Base-by-base conservation (phyloP, 2,797 vertebrate genomes). In the Rhodeus uyekii region DNA sequence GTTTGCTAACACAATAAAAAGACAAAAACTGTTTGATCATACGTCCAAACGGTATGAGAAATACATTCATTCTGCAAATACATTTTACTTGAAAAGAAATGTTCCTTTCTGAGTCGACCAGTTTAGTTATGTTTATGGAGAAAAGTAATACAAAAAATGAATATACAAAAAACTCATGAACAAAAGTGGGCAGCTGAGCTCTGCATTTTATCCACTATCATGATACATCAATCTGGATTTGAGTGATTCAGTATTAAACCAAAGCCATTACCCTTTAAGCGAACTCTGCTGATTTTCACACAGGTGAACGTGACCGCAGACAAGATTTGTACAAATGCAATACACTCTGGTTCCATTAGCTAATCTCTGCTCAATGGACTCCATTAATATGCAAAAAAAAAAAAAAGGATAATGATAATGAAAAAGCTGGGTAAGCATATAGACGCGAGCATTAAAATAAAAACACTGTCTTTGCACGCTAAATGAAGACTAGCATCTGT, bases 261-360 rank as follows among this genome's bases (percentile, higher is more conserved):
- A 42, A 46, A 58, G 34, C 24, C 19, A 80, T 60, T 71, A 44
- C 10, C 5, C 14, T 58, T 27, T 29, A 10, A 39, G 46, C 48
- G 34, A 68, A 55, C 63, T 12, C 42, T 16, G 22, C 5, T 27
- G 39, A 50, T 36, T 8, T 53, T 22, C 14, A 67, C 46, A 78
- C 53, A 27, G 38, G 48, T 44, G 50, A 71, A 71, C n/a, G 34
- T 68, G 46, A 78, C 8, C n/a, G 16, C 76, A 29, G 24, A 67
- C 10, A 68, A 68, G 46, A 68, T 58, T 27, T 58, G 50, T 10
- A 24, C 55, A 22, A 61, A 76, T 75, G 27, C 16, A 76, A 76
- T 76, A 44, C 58, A 42, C 78, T 44, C 65, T n/a, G 50, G n/a
- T 39, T 42, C 77, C 64, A 79, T 69, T 79, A 68, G 50, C 48